Evolutionary conservation across 2,797 vertebrate species (phyloP).

Genomic region (Siniperca undulata): DNA sequence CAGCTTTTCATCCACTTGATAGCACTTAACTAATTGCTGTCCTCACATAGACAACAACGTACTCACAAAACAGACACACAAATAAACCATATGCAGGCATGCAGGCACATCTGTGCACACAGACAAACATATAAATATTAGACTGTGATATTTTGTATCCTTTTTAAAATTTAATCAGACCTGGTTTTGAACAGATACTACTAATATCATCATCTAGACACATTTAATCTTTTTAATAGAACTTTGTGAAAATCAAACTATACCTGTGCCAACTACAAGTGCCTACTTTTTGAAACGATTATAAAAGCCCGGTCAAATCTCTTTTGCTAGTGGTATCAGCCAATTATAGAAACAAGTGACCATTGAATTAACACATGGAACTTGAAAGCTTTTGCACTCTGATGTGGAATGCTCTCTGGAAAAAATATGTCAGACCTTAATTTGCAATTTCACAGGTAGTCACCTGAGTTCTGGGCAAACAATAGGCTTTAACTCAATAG

Average conservation of each 20-base stretch:
- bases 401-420: constrained; percentile 78
- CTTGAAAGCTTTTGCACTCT: constrained; percentile 86
- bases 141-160: constrained; percentile 40
- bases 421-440: constrained; percentile 79
- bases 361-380: constrained; percentile 84
- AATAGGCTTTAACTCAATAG: constrained; percentile 69
- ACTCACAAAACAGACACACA: constrained; percentile 64
- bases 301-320: constrained; percentile 82
- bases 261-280: constrained; percentile 78
- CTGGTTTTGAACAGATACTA: constrained; percentile 60
- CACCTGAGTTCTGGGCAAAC: constrained; percentile 71
- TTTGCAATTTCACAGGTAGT: constrained; percentile 79
- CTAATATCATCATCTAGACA: constrained; percentile 68
- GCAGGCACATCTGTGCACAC: constrained; percentile 5
- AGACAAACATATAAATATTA: constrained; percentile 35
- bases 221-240: constrained; percentile 75
- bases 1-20: constrained; percentile 87
- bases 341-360: constrained; percentile 85
- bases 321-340: constrained; percentile 75
- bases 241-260: constrained; percentile 78
- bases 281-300: constrained; percentile 78
- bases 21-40: constrained; percentile 86
- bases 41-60: constrained; percentile 69
- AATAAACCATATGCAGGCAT: constrained; percentile 55
- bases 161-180: constrained; percentile 56